Base-by-base conservation (phyloP, 2,888 invertebrate genomes). In the Furcula furcula region DNA sequence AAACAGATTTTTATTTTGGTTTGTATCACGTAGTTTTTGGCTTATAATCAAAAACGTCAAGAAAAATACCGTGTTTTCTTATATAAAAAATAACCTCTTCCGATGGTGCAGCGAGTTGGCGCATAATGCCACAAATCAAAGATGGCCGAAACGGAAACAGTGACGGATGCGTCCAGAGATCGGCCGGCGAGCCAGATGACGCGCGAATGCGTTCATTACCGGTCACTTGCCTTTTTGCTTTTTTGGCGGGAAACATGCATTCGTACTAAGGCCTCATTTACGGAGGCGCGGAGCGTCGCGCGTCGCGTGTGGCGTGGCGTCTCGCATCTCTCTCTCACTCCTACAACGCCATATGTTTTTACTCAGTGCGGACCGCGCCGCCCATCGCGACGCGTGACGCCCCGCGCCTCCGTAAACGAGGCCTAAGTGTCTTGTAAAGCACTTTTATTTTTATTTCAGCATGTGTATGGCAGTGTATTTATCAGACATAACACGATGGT, bases 141-240 rank as follows among this genome's bases (percentile, higher is more conserved):
- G 48, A 76, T 69, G 68, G 66, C 65, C 57, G 61, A 49, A 69
- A 56, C 77, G 81, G 81, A 79, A 76, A 65, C 65, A 39, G 60
- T 63, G 65, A 68, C 66, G 69, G 65, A 65, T 64, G 65, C 55
- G 50, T 52, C 56, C 55, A 48, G 44, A 51, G 50, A 9, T 18
- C 28, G 18, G 28, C 28, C 39, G 32, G 37, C 45, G 51, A 58
- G 55, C n/a, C 66, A 65, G 59, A 73, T 66, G 71, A 63, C 61
- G 61, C 37, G 39, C 40, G 38, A 31, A 29, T 23, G 46, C 45
- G 44, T 45, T 59, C 70, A 65, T 68, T 65, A 65, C 66, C 65
- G 65, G 63, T 55, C 53, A 28, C 59, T 36, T 48, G 59, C 46
- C 66, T 69, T 76, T 76, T 79, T 76, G 55, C 63, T 65, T 56